Base-by-base conservation (phyloP, 2,888 invertebrate genomes). In the Lamellibrachia columna region DNA sequence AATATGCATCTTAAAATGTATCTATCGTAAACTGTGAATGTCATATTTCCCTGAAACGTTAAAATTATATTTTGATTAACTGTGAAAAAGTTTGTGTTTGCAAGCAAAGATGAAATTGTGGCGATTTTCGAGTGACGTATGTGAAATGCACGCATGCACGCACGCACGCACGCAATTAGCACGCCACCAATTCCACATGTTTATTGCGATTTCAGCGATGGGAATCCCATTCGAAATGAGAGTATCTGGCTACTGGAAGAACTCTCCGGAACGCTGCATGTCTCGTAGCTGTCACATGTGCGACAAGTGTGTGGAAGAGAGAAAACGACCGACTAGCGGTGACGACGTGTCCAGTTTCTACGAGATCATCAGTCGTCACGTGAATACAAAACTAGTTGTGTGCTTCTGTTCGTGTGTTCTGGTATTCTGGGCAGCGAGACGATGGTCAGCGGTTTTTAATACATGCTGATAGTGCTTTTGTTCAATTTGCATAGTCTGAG, bases 161-260 rank as follows among this genome's bases (percentile, higher is more conserved):
- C 40, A 40, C 40, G 40, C 40, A 40, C 40, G 40, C 40, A 40
- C 40, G 40, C 28, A 28, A 28, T 28, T 28, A 55, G 8, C 55
- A 55, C 7, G 55, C 55, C 55, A 11, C 75, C 22, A 75, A 75
- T 22, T 75, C 22, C 75, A 1, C 22, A 75, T n/a, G 75, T 6
- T 75, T 75, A 4, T 75, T 75, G n/a, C 75, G 15, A 75, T 75
- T 75, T 75, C 75, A 75, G 75, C 75, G 22, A 75, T 75, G 75
- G 75, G 75, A 22, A 75, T 75, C 75, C 75, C 75, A 22, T 75
- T 75, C n/a, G 75, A 75, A n/a, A 75, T 75, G 75, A 75, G 75
- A 75, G 75, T 75, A n/a, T 75, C 75, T 3, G 75, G 75, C 75
- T 75, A 75, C 75, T 75, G 75, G 75, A 75, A 15, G 22, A 15